These are phyloP conservation scores for Pseudopipra pipra DNA, from an alignment of 2,113 vertebrate species.

Conservation along the genomic window DNA sequence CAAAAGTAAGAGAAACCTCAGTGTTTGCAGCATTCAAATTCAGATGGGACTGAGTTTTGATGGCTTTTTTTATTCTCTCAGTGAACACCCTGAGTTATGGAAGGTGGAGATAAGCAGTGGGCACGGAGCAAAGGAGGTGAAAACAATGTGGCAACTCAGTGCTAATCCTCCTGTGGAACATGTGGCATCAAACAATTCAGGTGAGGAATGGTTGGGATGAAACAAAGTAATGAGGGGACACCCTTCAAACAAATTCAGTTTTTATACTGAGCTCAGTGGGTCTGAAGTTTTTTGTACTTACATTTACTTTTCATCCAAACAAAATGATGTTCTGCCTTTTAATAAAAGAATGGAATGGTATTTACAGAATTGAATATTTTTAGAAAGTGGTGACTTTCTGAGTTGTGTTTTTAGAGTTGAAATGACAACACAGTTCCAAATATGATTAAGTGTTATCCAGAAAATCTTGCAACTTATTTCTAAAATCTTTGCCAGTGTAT, in stretches of 20 bases:
- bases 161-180: constrained; percentile 80
- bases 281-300: background rate
- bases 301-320: background rate
- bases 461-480: background rate
- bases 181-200: constrained; percentile 65
- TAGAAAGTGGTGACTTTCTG: background rate
- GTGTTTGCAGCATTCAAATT: background rate
- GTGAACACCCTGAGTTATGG: constrained; percentile 85
- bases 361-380: background rate
- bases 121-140: constrained; percentile 81
- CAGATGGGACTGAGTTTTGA: background rate
- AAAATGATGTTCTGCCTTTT: background rate
- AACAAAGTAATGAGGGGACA: background rate
- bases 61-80: constrained; percentile 43
- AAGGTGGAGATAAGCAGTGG: constrained; percentile 85
- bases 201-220: constrained; percentile 53
- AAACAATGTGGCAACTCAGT: constrained; percentile 85
- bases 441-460: background rate
- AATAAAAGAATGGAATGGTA: background rate
- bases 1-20: constrained; percentile 79
- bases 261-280: background rate
- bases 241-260: background rate
- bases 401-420: background rate
- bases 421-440: background rate
- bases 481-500: background rate